Evolutionary conservation across 2,113 vertebrate genomes (phyloP), one percentile per base, ranked within the genome.

Genomic region (Ondatra zibethicus): DNA sequence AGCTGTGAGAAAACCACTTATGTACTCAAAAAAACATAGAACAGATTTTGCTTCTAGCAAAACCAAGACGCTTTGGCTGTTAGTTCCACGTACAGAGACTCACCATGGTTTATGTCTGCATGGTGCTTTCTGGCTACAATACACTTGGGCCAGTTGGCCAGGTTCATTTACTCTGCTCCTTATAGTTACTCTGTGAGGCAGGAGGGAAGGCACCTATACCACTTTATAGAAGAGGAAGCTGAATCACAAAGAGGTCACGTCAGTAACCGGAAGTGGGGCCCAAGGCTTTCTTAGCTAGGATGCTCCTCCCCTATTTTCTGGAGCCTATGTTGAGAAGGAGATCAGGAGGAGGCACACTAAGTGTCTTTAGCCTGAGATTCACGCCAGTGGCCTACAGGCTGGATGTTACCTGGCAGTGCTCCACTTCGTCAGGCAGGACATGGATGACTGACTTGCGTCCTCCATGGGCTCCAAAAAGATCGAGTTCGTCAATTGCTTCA

Each of bases 401-500:
- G 58, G 58, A 58, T 58, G 91, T 98, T 99, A 99, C 99, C 99
- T 99, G 99, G 97, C 99, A 99, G 80, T 99, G 99, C 93, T 99
- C 99, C 4, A 99, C 99, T 97, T 99, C 99, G 93, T 99, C 99
- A 6, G 99, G 99, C 58, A 99, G 98, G 96, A 99, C 99, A 9
- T 99, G 99, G 97, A 99, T 99, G 96, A 99, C 99, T 25, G 99
- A 99, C 96, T 99, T 99, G 2, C 99, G 99, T 66, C 99, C 99
- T 95, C 99, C 99, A 0, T 99, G 99, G 77, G 99, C 99, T 90
- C 99, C 99, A 98, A 99, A 99, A 93, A 99, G 99, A 98, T 99
- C 99, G 96, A 99, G 98, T 97, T 99, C 99, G 98, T 99, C 99
- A 81, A 99, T 99, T 90, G 99, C 99, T 97, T 99, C 99, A 97